Conservation (phyloP, 2,113 vertebrate genomes). For the Platycercus adscitus region DNA sequence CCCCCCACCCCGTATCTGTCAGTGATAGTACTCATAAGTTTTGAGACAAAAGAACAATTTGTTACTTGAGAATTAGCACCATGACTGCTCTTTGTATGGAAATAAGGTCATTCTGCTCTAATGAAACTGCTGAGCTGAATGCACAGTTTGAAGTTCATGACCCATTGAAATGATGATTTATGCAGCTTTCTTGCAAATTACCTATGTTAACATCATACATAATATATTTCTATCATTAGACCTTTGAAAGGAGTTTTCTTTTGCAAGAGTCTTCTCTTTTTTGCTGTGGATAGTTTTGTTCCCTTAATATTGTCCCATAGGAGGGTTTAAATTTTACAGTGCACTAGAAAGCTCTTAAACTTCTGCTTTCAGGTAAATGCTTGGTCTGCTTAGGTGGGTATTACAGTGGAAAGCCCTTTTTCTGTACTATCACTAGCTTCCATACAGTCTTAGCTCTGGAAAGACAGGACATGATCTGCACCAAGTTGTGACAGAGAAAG, state of each 20-base stretch:
- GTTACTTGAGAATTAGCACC: constrained; percentile 44
- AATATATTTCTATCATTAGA: constrained; percentile 8
- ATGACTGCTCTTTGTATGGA: constrained; percentile 40
- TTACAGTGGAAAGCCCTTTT: background rate
- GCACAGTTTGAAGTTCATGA: constrained; percentile 50
- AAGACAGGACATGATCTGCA: background rate
- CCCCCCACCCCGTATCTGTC: background rate
- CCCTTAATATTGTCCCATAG: background rate
- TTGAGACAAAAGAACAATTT: constrained; percentile 36
- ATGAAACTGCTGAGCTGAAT: constrained; percentile 48
- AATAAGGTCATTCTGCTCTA: constrained; percentile 53
- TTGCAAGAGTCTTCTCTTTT: background rate
- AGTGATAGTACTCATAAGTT: background rate
- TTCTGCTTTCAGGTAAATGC: background rate
- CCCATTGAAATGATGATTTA: constrained; percentile 31
- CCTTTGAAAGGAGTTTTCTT: background rate
- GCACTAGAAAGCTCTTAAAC: background rate
- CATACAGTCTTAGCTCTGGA: background rate
- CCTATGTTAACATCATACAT: background rate
- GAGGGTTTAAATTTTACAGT: background rate
- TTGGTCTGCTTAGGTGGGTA: background rate
- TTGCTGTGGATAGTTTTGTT: background rate
- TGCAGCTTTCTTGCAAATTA: constrained; percentile 22
- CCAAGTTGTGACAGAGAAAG: background rate
- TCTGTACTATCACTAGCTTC: background rate